Evolutionary conservation across 2,113 vertebrate genomes (phyloP).

Genomic region (Ranitomeya imitator): DNA sequence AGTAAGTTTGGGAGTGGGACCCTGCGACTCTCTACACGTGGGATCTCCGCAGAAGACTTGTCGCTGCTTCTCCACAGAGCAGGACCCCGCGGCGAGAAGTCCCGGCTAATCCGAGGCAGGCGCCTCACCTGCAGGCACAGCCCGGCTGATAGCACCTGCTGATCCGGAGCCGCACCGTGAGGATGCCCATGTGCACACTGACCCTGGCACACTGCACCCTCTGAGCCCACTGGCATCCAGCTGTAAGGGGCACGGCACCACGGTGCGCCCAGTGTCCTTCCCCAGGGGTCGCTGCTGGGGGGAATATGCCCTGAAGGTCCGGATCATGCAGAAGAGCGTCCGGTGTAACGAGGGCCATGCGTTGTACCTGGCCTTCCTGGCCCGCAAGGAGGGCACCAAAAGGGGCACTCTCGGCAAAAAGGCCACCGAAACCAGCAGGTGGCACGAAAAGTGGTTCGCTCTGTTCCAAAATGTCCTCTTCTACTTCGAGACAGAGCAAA

Average conservation of each 20-base stretch:
- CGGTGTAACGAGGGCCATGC: conserved; percentile 96
- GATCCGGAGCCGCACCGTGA: not conserved
- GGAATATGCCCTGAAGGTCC: conserved; percentile 45
- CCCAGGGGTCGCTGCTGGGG: not conserved
- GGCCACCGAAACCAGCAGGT: conserved; percentile 91
- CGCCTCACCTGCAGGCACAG: not conserved
- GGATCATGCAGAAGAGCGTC: conserved; percentile 93
- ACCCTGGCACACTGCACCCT: not conserved
- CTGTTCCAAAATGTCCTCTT: conserved; percentile 96
- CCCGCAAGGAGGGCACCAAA: conserved; percentile 93
- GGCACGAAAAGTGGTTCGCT: conserved; percentile 97
- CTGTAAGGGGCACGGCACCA: not conserved
- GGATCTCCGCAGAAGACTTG: conserved; percentile 6
- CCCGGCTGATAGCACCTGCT: not conserved
- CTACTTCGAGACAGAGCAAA: conserved; percentile 96
- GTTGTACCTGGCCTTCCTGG: conserved; percentile 85
- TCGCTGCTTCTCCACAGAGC: not conserved
- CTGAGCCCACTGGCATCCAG: conserved; percentile 1
- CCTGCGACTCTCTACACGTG: conserved; percentile 28
- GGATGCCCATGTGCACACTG: not conserved
- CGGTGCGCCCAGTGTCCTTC: conserved; percentile 13
- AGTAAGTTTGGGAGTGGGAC: conserved; percentile 32
- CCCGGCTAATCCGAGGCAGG: not conserved
- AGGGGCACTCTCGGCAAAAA: conserved; percentile 92
- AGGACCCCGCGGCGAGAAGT: not conserved